Percentiles rank a stretch among this genome's conserved stretches.
phyloP scores from a whole-genome alignment of 2,888 invertebrate species.

The Eupithecia centaureata region DNA sequence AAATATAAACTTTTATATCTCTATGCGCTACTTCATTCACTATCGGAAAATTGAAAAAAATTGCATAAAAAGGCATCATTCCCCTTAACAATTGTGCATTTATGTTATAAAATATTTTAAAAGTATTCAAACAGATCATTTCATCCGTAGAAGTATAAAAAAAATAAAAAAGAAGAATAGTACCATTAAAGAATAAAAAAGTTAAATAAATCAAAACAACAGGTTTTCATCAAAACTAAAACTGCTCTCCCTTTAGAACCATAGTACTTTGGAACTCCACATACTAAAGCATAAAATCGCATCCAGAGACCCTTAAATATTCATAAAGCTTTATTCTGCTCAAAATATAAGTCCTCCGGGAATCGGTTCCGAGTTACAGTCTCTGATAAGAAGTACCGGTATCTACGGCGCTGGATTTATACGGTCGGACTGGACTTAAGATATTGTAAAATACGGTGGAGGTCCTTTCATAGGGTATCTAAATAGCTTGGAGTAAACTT shows the following conservation, averaged over 20 bases:
- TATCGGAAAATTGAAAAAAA: neutral
- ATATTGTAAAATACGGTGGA: slow-evolving; percentile 1
- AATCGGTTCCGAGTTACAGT: slow-evolving; percentile 4
- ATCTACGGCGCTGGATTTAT: slow-evolving; percentile 8
- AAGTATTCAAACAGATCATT: neutral
- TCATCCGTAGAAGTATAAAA: neutral
- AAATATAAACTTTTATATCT: neutral
- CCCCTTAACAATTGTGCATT: too few relatives aligned
- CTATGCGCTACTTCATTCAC: neutral
- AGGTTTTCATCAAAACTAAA: neutral
- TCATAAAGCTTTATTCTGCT: slow-evolving; percentile 12
- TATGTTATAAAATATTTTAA: neutral
- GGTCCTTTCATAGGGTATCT: neutral
- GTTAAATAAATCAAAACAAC: too few relatives aligned
- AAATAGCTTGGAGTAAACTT: neutral
- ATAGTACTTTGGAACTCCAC: neutral
- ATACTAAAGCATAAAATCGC: neutral
- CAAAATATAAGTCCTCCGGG: slow-evolving; percentile 5
- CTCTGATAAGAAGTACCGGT: slow-evolving; percentile 5
- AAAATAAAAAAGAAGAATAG: too few relatives aligned
- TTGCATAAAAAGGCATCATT: too few relatives aligned
- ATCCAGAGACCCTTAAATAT: slow-evolving; percentile 7
- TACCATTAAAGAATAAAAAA: too few relatives aligned
- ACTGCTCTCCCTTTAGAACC: neutral
- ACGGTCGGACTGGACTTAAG: slow-evolving; percentile 3